phyloP scores from a whole-genome alignment of 2,113 vertebrate species.

The Antigone vipio region DNA sequence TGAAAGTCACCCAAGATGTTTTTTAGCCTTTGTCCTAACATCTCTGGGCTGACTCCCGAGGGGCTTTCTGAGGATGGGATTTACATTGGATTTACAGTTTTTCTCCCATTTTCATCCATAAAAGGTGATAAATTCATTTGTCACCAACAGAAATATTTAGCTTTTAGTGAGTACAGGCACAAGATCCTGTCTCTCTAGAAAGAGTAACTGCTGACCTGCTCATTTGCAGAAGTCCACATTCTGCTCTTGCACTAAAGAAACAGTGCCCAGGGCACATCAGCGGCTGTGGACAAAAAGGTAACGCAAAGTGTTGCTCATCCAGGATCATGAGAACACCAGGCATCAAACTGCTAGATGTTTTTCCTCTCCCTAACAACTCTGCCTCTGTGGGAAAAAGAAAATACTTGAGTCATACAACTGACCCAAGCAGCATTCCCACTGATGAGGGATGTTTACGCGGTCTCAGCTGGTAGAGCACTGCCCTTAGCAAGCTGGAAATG shows the following conservation, averaged over 20 bases:
- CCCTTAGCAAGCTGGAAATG: neutral
- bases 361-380: neutral
- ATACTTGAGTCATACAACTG: neutral
- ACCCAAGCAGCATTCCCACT: neutral
- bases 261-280: neutral
- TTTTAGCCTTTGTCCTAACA: neutral
- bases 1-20: neutral
- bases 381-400: neutral
- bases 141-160: neutral
- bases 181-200: neutral
- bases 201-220: neutral
- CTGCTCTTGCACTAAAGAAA: neutral
- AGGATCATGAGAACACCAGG: neutral
- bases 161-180: neutral
- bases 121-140: neutral
- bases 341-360: neutral
- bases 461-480: neutral
- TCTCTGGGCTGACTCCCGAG: neutral
- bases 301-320: neutral
- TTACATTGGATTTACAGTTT: neutral
- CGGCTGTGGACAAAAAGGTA: neutral
- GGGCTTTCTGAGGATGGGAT: neutral
- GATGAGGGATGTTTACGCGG: neutral
- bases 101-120: neutral
- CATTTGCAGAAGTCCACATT: neutral